Conservation (phyloP, 1,140 invertebrate genomes). For the Eriosoma lanigerum region DNA sequence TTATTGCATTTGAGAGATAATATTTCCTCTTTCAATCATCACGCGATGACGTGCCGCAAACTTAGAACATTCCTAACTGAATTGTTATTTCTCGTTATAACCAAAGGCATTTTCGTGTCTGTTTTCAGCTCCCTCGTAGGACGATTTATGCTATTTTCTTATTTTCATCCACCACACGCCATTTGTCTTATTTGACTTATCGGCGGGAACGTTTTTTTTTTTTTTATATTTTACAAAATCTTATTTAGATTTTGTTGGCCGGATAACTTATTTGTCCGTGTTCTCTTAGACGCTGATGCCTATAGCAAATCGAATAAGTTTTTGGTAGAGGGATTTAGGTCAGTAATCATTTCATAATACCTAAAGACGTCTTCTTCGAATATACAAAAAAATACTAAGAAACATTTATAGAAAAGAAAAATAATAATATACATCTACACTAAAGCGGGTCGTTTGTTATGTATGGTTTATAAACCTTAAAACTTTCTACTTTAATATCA, state of each 20-base stretch:
- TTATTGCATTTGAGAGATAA: no score
- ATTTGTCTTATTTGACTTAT: slow-evolving; percentile 19
- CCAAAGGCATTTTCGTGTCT: background rate
- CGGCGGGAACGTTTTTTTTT: background rate
- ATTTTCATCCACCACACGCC: background rate
- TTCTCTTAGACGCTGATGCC: background rate
- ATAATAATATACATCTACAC: no score
- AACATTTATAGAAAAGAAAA: no score
- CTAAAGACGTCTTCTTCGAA: background rate
- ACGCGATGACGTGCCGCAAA: background rate
- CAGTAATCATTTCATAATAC: background rate
- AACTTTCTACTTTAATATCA: background rate
- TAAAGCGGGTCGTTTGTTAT: background rate
- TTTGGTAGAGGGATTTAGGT: background rate
- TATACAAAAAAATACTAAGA: background rate
- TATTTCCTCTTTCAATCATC: no score
- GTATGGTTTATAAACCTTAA: background rate
- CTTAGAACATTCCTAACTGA: background rate
- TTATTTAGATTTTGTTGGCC: background rate
- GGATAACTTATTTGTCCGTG: background rate
- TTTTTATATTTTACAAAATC: slow-evolving; percentile 10
- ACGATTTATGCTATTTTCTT: background rate
- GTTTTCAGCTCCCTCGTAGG: background rate
- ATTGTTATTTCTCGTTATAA: background rate
- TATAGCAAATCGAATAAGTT: slow-evolving; percentile 19